Evolutionary conservation across 1,140 invertebrate species (phyloP).

Genomic region (Caenorhabditis briggsae): DNA sequence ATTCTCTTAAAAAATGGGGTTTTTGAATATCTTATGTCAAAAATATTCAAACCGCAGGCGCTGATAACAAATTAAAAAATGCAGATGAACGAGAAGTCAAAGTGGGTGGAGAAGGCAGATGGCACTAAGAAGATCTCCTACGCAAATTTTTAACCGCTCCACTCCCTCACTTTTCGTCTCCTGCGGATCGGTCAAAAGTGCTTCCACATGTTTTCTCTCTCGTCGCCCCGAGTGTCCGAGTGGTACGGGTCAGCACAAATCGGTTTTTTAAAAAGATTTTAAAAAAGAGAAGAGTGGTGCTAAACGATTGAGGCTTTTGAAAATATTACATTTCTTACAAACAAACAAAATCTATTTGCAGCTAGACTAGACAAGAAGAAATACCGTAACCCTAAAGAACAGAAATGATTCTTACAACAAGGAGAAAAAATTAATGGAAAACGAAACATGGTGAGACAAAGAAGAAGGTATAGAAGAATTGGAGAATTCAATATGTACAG

Average conservation of each 20-base stretch:
- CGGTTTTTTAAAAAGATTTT: slow-evolving; percentile 34
- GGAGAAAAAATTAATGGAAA: slow-evolving; percentile 3
- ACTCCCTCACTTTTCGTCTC: slow-evolving; percentile 24
- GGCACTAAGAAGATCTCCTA: not conserved
- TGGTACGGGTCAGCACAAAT: slow-evolving; percentile 34
- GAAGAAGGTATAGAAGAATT: not conserved
- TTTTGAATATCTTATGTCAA: not conserved
- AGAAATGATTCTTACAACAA: not conserved
- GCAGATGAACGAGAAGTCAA: slow-evolving; percentile 1
- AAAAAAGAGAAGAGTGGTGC: not conserved
- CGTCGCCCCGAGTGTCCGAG: too few relatives aligned
- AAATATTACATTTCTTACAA: not conserved
- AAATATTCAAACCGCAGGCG: slow-evolving; percentile 1
- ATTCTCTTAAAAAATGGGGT: too few relatives aligned
- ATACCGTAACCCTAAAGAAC: not conserved
- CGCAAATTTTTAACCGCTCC: slow-evolving; percentile 30
- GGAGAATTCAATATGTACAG: not conserved
- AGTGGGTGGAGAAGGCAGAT: slow-evolving; percentile 6
- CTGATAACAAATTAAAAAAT: slow-evolving; percentile 37
- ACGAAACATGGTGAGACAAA: not conserved
- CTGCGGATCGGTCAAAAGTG: slow-evolving; percentile 44
- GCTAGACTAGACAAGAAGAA: too few relatives aligned
- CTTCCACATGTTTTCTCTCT: slow-evolving; percentile 48
- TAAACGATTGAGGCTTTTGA: not conserved
- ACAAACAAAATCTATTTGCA: too few relatives aligned